These are phyloP conservation scores for Todus mexicanus DNA, from an alignment of 2,797 vertebrate species.

Conservation along the genomic window DNA sequence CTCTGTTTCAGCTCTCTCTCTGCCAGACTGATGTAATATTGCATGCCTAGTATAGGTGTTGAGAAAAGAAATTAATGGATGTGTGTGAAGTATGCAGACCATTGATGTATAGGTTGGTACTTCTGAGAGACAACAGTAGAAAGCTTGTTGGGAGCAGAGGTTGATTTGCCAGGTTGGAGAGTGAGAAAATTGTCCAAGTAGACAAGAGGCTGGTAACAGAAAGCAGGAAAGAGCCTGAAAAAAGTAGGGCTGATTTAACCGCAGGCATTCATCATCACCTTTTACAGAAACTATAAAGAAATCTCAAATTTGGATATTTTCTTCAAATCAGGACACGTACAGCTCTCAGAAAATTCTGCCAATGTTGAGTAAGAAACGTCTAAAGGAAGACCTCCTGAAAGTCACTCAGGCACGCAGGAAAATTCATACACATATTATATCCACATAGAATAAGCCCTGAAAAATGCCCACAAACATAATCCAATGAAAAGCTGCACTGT, in stretches of 20 bases:
- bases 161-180: not conserved
- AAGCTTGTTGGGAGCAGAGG: not conserved
- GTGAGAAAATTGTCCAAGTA: not conserved
- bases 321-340: not conserved
- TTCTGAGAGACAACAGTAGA: not conserved
- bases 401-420: not conserved
- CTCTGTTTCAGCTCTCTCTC: not conserved
- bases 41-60: not conserved
- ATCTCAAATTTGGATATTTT: not conserved
- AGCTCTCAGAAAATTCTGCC: not conserved
- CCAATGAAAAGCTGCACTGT: not conserved
- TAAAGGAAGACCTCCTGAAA: not conserved
- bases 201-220: not conserved
- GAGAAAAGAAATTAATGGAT: slow-evolving; percentile 17
- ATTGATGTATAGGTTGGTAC: fast-evolving
- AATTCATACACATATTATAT: not conserved
- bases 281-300: not conserved
- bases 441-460: not conserved
- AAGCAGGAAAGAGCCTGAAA: not conserved
- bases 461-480: slow-evolving; percentile 15
- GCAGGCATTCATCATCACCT: not conserved
- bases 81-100: not conserved
- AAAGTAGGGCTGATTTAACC: not conserved
- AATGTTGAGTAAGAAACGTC: not conserved
- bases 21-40: slow-evolving; percentile 35